Evolutionary conservation across 2,113 vertebrate species (phyloP).

Genomic region (Saguinus imperator): DNA sequence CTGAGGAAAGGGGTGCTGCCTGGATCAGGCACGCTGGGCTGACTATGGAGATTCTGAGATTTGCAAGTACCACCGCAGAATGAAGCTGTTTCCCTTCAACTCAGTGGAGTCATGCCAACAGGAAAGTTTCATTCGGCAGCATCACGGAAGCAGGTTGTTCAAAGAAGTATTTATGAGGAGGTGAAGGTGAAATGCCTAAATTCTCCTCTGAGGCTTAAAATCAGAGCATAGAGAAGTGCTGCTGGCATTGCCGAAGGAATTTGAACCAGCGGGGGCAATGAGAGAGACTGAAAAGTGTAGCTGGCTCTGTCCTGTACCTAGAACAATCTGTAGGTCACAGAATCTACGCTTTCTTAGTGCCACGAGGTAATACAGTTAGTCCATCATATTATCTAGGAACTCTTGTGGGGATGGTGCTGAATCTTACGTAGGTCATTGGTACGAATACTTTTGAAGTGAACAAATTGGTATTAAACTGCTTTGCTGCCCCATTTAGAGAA

Average conservation of each 20-base stretch:
- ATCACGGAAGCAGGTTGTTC: neutral
- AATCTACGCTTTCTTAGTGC: neutral
- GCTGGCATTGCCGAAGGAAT: neutral
- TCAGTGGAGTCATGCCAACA: neutral
- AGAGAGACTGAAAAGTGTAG: neutral
- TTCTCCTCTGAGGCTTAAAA: neutral
- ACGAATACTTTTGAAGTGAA: neutral
- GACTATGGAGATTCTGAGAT: neutral
- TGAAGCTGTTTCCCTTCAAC: neutral
- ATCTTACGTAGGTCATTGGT: neutral
- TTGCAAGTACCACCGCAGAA: too few relatives aligned
- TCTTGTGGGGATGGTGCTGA: neutral
- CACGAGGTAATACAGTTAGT: neutral
- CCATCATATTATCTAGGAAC: neutral
- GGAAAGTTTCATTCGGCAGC: neutral
- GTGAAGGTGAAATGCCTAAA: neutral
- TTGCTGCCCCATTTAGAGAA: neutral
- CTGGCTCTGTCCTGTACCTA: neutral
- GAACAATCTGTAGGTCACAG: neutral
- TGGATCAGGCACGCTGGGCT: neutral
- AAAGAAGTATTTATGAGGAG: neutral
- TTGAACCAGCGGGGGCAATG: too few relatives aligned
- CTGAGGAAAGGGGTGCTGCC: accelerated
- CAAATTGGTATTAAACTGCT: neutral
- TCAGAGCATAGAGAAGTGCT: neutral